phyloP scores from a whole-genome alignment of 2,113 vertebrate genomes.

The Hemichromis elongatus region DNA sequence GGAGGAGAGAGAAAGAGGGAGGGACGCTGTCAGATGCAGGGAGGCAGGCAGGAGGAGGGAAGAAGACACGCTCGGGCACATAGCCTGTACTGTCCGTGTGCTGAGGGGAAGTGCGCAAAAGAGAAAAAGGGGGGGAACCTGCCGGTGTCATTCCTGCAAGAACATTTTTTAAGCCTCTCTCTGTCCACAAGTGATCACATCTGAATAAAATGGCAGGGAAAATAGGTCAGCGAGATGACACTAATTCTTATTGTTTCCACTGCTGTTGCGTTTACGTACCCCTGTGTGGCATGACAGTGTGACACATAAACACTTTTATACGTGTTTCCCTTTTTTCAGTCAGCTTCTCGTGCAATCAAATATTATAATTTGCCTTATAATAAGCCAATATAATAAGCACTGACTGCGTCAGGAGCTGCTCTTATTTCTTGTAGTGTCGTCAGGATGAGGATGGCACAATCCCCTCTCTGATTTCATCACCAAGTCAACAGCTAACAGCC shows the following conservation, averaged over 20 bases:
- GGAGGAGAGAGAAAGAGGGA: constrained; percentile 47
- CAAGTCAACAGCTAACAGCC: neutral
- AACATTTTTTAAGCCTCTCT: neutral
- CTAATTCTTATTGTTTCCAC: neutral
- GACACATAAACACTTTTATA: neutral
- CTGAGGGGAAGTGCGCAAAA: neutral
- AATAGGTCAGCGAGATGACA: constrained; percentile 5
- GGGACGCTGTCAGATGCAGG: constrained; percentile 58
- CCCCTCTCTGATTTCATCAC: constrained; percentile 47
- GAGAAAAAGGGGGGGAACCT: neutral
- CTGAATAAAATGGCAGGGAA: neutral
- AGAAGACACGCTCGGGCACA: neutral
- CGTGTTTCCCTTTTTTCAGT: neutral
- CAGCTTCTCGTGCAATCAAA: neutral
- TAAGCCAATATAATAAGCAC: neutral
- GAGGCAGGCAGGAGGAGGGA: constrained; percentile 4
- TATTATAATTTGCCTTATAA: neutral
- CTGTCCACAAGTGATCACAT: constrained; percentile 30
- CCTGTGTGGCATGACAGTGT: neutral
- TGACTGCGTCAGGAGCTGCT: neutral
- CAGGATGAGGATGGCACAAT: constrained; percentile 18
- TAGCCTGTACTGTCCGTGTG: neutral
- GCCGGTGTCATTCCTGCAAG: neutral
- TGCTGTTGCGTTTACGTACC: neutral
- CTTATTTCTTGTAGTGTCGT: constrained; percentile 46